Percentiles rank a stretch among this genome's conserved stretches.
These are phyloP conservation scores for Hoplostethus mediterraneus DNA, from an alignment of 2,797 vertebrate genomes.

Conservation along the genomic window DNA sequence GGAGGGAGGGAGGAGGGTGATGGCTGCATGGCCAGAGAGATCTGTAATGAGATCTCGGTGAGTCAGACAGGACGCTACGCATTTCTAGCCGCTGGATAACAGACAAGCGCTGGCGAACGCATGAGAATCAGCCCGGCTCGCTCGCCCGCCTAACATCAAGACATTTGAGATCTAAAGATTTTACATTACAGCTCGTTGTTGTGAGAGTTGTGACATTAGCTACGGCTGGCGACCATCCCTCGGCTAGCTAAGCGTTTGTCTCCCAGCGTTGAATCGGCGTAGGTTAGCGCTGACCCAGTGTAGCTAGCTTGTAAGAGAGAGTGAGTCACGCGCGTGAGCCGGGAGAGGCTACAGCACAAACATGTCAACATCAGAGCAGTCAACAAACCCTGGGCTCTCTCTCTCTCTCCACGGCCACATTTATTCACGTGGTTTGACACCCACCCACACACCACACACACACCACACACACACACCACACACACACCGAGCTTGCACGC, in stretches of 20 bases:
- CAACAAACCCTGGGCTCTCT: slow-evolving; percentile 75
- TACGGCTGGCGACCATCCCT: slow-evolving; percentile 49
- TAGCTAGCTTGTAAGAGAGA: slow-evolving; percentile 65
- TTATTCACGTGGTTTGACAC: slow-evolving; percentile 74
- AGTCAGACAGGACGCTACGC: slow-evolving; percentile 68
- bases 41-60: slow-evolving; percentile 77
- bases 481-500: slow-evolving; percentile 19
- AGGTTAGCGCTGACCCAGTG: slow-evolving; percentile 49
- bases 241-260: slow-evolving; percentile 58
- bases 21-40: slow-evolving; percentile 54
- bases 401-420: slow-evolving; percentile 65
- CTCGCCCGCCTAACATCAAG: slow-evolving; percentile 51
- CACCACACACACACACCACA: slow-evolving; percentile 29
- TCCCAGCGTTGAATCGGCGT: slow-evolving; percentile 59
- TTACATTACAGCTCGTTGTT: too few species aligned
- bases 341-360: slow-evolving; percentile 51
- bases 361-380: slow-evolving; percentile 75
- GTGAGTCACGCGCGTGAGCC: slow-evolving; percentile 72
- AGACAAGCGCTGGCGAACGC: slow-evolving; percentile 42
- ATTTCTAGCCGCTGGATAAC: slow-evolving; percentile 48
- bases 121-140: slow-evolving; percentile 64
- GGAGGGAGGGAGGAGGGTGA: slow-evolving; percentile 27
- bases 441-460: slow-evolving; percentile 40
- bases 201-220: slow-evolving; percentile 43
- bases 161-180: too few species aligned